phyloP scores from a whole-genome alignment of 2,113 vertebrate genomes.

The Toxostoma redivivum region DNA sequence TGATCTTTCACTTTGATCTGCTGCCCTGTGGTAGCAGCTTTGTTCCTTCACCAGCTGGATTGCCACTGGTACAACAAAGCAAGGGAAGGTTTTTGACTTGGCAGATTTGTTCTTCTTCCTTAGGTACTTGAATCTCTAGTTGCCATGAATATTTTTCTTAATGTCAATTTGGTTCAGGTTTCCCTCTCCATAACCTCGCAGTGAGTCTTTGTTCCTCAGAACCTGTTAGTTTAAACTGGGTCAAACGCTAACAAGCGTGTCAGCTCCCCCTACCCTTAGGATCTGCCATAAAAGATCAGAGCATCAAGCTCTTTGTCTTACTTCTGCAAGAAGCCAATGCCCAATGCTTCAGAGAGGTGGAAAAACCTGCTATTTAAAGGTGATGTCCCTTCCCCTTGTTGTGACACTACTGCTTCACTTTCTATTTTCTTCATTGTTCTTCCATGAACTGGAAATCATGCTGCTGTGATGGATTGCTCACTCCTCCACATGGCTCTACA shows the following conservation, averaged over 20 bases:
- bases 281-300: constrained; percentile 33
- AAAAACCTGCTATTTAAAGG: neutral
- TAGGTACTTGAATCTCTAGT: neutral
- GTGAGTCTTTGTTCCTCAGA: neutral
- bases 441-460: neutral
- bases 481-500: neutral
- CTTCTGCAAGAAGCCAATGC: neutral
- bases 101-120: neutral
- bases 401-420: neutral
- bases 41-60: neutral
- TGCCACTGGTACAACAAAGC: neutral
- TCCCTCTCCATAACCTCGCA: neutral
- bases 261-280: neutral
- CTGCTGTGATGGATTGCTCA: neutral
- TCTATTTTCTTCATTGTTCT: neutral
- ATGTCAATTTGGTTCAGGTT: neutral
- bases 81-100: neutral
- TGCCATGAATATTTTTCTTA: neutral
- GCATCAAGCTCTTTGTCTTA: neutral
- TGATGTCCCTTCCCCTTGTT: neutral
- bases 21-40: neutral
- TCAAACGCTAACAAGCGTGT: neutral
- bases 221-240: constrained; percentile 21
- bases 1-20: neutral
- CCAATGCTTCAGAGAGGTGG: neutral